Percentiles rank a stretch among this genome's conserved stretches.
These are phyloP conservation scores for Amphipoea lucens DNA, from an alignment of 2,888 invertebrate genomes.

Conservation along the genomic window DNA sequence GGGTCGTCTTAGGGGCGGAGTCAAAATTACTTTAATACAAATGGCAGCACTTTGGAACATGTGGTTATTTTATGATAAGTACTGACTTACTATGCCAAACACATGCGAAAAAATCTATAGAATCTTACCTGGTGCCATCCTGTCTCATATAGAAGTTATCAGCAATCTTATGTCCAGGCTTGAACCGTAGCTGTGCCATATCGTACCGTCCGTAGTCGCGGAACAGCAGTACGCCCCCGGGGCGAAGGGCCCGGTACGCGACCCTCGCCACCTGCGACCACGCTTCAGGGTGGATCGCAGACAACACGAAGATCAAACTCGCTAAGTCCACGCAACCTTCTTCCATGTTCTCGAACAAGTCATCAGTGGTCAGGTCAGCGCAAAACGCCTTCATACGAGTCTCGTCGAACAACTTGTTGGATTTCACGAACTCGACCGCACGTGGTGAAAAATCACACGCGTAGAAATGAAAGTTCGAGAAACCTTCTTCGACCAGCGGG, in stretches of 20 bases:
- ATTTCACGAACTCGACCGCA: conserved; percentile 96
- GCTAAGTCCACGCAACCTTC: conserved; percentile 93
- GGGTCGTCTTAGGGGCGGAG: no score
- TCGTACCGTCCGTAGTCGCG: conserved; percentile 98
- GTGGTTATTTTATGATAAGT: not conserved
- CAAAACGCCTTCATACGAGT: conserved; percentile 94
- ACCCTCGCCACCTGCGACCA: conserved; percentile 92
- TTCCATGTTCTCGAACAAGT: conserved; percentile 90
- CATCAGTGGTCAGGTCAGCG: conserved; percentile 94
- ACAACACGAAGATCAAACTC: conserved; percentile 98
- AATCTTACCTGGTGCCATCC: conserved; percentile 96
- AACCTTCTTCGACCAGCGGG: conserved; percentile 95
- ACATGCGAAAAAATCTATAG: no score
- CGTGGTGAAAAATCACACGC: conserved; percentile 98
- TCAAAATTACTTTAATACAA: no score
- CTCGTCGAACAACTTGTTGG: conserved; percentile 92
- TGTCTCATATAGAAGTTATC: conserved; percentile 99
- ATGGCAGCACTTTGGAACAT: not conserved
- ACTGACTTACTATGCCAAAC: not conserved
- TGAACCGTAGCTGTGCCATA: conserved; percentile 98
- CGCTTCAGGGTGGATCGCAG: conserved; percentile 97
- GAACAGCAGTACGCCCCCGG: conserved; percentile 95
- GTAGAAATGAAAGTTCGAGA: conserved; percentile 92
- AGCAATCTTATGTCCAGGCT: conserved; percentile 96
- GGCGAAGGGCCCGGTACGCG: conserved; percentile 91